A percentile compares a stretch with the other conserved stretches of the same genome.
phyloP scores from a whole-genome alignment of 1,140 invertebrate species.

The Drosophila simulans region DNA sequence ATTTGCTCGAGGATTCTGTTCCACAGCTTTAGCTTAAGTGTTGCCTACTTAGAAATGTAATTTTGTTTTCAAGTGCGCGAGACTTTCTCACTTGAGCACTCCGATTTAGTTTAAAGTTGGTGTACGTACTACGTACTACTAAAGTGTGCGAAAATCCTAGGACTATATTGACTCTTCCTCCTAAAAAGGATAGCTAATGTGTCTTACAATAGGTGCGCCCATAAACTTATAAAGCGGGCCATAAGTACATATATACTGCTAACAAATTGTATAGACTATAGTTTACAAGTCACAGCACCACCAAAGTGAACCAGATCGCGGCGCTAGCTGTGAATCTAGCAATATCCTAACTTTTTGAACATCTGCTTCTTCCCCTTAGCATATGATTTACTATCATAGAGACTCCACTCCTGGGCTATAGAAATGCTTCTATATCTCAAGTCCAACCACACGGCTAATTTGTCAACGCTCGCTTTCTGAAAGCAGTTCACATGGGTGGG shows the following conservation, averaged over 20 bases:
- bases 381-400: background rate
- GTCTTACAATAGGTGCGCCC: conserved; percentile 40
- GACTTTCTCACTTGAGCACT: conserved; percentile 17
- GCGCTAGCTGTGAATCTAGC: conserved; percentile 11
- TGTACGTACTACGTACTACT: conserved; percentile 17
- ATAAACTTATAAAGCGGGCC: conserved; percentile 18
- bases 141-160: conserved; percentile 14
- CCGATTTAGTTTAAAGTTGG: conserved; percentile 8
- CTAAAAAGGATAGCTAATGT: conserved; percentile 23
- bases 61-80: conserved; percentile 20
- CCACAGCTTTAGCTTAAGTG: conserved; percentile 33
- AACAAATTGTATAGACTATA: conserved; percentile 61
- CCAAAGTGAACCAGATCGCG: conserved; percentile 30
- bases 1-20: conserved; percentile 9
- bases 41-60: conserved; percentile 53
- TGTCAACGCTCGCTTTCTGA: background rate
- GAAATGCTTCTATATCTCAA: background rate
- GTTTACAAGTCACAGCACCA: conserved; percentile 41
- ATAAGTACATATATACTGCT: conserved; percentile 38
- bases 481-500: conserved; percentile 51
- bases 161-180: background rate
- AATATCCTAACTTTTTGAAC: conserved; percentile 29
- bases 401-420: background rate
- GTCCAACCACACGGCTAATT: background rate
- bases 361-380: conserved; percentile 7